phyloP scores from a whole-genome alignment of 1,140 invertebrate species.

The Lucilia cuprina region DNA sequence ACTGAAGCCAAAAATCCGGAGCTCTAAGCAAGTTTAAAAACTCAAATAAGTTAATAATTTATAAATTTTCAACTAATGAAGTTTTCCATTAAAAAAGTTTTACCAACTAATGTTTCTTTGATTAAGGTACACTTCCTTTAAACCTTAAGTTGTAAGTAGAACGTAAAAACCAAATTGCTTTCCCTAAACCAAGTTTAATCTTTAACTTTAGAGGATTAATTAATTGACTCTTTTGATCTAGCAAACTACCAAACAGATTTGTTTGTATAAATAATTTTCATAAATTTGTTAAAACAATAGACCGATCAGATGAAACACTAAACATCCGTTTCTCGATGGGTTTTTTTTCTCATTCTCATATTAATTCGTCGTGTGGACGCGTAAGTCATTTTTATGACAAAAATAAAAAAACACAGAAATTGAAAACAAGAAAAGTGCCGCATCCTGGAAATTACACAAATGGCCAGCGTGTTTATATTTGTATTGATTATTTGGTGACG shows the following conservation, averaged over 20 bases:
- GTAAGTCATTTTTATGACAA: background rate
- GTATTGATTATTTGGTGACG: background rate
- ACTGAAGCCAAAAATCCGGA: too few species aligned
- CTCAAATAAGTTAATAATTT: too few species aligned
- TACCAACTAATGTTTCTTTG: background rate
- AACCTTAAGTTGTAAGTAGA: too few species aligned
- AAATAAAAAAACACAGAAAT: too few species aligned
- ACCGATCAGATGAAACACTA: background rate
- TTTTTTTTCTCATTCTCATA: background rate
- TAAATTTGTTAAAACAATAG: conserved; percentile 31
- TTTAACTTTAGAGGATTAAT: conserved; percentile 25
- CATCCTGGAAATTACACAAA: conserved; percentile 27
- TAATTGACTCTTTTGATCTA: conserved; percentile 28
- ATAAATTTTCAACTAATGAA: too few species aligned
- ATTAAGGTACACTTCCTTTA: background rate
- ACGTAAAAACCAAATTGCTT: too few species aligned
- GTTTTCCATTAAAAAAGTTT: too few species aligned
- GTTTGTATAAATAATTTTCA: conserved; percentile 26
- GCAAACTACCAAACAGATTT: conserved; percentile 10
- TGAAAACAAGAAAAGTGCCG: background rate
- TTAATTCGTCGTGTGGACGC: too few species aligned
- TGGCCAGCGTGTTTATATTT: background rate
- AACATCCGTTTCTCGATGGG: background rate
- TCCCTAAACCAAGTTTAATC: background rate
- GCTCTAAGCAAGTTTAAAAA: too few species aligned